Conservation (phyloP, 1,140 invertebrate genomes). For the Drosophila pandora region DNA sequence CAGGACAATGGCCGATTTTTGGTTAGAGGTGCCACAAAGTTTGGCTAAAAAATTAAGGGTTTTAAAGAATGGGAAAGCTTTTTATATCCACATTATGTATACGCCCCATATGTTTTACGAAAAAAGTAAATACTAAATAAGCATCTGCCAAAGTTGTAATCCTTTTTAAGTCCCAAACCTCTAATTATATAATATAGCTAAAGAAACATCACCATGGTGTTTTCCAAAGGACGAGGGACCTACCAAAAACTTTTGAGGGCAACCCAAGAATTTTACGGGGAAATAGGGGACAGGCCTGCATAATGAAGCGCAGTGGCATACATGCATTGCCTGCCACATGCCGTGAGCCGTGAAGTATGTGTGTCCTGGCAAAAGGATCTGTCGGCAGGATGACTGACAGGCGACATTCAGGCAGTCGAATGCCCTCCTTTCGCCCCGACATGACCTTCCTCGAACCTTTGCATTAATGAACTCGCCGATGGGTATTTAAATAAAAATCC, state of each 20-base stretch:
- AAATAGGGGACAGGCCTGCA: constrained; percentile 41
- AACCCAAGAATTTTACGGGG: constrained; percentile 17
- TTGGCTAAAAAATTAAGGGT: neutral
- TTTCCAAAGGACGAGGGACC: neutral
- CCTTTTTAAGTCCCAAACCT: neutral
- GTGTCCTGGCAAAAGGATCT: constrained; percentile 33
- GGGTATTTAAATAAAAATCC: constrained; percentile 16
- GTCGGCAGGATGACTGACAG: constrained; percentile 16
- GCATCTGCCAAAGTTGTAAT: neutral
- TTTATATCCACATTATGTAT: neutral
- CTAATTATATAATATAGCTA: neutral
- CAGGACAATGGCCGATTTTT: neutral
- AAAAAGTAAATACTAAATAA: neutral
- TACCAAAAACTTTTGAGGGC: constrained; percentile 12
- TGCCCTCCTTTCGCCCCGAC: constrained; percentile 13
- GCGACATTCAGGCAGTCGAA: constrained; percentile 2
- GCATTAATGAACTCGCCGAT: constrained; percentile 30
- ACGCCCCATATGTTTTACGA: neutral
- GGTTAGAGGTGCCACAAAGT: constrained; percentile 4
- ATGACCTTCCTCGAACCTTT: constrained; percentile 9
- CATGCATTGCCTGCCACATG: constrained; percentile 66
- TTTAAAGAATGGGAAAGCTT: neutral
- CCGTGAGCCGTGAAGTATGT: constrained; percentile 29
- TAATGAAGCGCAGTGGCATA: constrained; percentile 66
- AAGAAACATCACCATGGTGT: neutral